A percentile compares a stretch with the other conserved stretches of the same genome.
Conservation (phyloP, 2,797 vertebrate species). For the Coregonus ussuriensis region DNA sequence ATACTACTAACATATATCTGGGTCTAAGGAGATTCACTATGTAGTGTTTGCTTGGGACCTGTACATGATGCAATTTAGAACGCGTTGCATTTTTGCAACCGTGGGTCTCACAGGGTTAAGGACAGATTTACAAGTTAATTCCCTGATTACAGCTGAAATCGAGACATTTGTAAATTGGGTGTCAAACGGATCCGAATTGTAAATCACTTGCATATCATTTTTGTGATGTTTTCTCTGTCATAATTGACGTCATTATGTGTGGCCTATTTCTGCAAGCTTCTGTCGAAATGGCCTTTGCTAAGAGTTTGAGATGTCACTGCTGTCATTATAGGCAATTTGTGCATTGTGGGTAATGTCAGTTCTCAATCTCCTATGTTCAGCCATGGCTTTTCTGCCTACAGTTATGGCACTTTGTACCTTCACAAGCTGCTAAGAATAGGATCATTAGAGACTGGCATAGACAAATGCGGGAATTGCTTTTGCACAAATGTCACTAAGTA, state of each 20-base stretch:
- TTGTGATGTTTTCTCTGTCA: background rate
- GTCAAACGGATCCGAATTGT: background rate
- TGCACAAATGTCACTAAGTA: background rate
- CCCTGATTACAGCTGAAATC: background rate
- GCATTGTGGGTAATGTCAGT: constrained; percentile 9
- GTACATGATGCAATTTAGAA: too few species aligned
- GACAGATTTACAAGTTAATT: background rate
- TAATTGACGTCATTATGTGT: constrained; percentile 27
- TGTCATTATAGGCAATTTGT: constrained; percentile 16
- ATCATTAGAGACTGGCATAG: background rate
- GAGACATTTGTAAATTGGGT: background rate
- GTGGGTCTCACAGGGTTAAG: background rate
- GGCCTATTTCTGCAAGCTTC: constrained; percentile 11
- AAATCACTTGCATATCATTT: background rate
- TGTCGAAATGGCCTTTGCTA: constrained; percentile 6
- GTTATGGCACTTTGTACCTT: background rate
- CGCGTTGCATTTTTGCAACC: too few species aligned
- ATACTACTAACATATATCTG: too few species aligned
- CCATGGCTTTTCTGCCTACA: background rate
- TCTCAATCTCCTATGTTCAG: background rate
- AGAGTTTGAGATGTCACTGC: background rate
- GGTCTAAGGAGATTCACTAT: too few species aligned
- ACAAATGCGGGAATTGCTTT: background rate
- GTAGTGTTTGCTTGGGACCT: too few species aligned
- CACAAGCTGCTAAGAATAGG: background rate